These are phyloP conservation scores for Paedocypris sp. DNA, from an alignment of 2,113 vertebrate species.

Conservation along the genomic window DNA sequence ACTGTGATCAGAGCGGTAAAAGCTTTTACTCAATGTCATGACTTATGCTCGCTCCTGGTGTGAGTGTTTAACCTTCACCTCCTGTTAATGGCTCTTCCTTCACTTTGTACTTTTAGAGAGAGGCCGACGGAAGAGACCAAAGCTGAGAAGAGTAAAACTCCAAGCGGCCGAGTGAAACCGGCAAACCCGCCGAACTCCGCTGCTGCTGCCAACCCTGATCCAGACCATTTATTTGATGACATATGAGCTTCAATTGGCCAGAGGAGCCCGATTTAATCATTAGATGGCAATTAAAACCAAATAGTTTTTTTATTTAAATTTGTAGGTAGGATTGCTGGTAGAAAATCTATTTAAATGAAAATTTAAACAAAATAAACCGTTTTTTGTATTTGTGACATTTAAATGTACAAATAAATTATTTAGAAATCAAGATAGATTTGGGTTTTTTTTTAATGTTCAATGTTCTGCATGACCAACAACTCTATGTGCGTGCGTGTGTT, in stretches of 20 bases:
- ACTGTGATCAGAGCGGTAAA: not conserved
- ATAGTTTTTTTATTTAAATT: too few species aligned
- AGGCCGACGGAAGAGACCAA: constrained; percentile 39
- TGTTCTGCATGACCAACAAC: too few species aligned
- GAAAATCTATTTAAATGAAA: too few species aligned
- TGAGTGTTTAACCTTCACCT: constrained; percentile 11
- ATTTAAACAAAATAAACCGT: too few species aligned
- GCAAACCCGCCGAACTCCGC: too few species aligned
- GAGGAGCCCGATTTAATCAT: not conserved
- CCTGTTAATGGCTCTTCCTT: not conserved
- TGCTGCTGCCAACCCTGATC: constrained; percentile 52
- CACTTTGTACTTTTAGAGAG: constrained; percentile 48
- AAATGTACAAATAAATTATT: too few species aligned
- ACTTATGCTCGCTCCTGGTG: not conserved
- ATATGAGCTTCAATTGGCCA: constrained; percentile 48
- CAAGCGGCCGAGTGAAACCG: constrained; percentile 45
- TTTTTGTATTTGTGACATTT: too few species aligned
- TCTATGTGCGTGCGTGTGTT: too few species aligned
- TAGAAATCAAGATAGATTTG: too few species aligned
- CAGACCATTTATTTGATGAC: constrained; percentile 73
- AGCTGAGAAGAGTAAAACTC: constrained; percentile 36
- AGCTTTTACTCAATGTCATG: not conserved
- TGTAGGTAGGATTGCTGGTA: too few species aligned
- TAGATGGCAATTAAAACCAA: too few species aligned
- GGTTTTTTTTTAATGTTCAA: too few species aligned